Evolutionary conservation across 1,140 invertebrate genomes (phyloP).

Genomic region (Cephus cinctus): DNA sequence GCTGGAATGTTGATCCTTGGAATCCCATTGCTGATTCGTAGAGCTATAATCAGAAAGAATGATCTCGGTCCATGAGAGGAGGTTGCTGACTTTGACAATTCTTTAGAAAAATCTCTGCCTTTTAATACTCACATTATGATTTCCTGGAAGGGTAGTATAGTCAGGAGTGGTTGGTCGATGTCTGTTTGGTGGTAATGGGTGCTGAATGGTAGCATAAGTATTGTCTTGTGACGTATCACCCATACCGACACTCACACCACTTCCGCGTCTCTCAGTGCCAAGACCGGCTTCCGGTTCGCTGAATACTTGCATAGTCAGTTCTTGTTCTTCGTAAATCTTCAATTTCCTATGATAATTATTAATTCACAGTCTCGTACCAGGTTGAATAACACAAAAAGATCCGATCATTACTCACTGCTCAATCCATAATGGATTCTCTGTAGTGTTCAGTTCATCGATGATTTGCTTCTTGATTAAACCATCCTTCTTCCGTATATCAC

Average conservation of each 20-base stretch:
- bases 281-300: constrained; percentile 69
- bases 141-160: constrained; percentile 69
- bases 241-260: constrained; percentile 51
- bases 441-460: constrained; percentile 81
- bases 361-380: constrained; percentile 4
- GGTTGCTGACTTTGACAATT: no score
- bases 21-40: constrained; percentile 67
- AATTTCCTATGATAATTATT: constrained; percentile 65
- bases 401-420: constrained; percentile 71
- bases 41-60: constrained; percentile 55
- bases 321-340: constrained; percentile 89
- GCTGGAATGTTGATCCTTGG: constrained; percentile 73
- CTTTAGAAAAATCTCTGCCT: no score
- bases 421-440: constrained; percentile 91
- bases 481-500: constrained; percentile 71
- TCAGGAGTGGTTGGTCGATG: constrained; percentile 64
- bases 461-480: constrained; percentile 80
- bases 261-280: constrained; percentile 55
- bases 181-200: constrained; percentile 56
- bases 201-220: constrained; percentile 85
- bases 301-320: constrained; percentile 90
- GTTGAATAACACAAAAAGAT: constrained; percentile 6
- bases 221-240: constrained; percentile 67
- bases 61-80: not conserved
- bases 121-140: constrained; percentile 42